Percentiles rank a stretch among this genome's conserved stretches.
phyloP scores from a whole-genome alignment of 2,888 invertebrate genomes.

The Steinernema carpocapsae region DNA sequence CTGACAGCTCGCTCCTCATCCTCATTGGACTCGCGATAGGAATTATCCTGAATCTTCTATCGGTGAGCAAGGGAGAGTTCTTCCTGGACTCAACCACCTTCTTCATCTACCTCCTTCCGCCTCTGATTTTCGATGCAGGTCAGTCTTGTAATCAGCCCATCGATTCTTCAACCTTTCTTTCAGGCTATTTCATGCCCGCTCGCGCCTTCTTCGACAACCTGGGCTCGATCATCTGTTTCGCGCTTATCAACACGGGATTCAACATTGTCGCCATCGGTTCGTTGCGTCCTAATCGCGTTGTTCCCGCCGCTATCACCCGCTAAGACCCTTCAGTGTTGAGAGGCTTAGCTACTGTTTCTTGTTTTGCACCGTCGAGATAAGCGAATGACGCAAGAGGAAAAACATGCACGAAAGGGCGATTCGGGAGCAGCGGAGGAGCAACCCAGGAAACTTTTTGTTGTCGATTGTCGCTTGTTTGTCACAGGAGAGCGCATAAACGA shows the following conservation, averaged over 20 bases:
- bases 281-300: neutral
- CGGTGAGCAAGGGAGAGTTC: constrained; percentile 58
- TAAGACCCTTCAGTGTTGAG: neutral
- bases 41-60: constrained; percentile 78
- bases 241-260: constrained; percentile 60
- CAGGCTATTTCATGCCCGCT: constrained; percentile 80
- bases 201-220: constrained; percentile 95
- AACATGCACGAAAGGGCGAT: no score
- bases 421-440: no score
- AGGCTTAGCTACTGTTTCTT: neutral
- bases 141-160: neutral
- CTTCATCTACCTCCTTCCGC: constrained; percentile 95
- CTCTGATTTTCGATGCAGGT: constrained; percentile 84
- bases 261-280: constrained; percentile 65
- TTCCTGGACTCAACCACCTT: constrained; percentile 86
- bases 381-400: neutral
- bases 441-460: no score
- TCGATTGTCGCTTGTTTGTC: no score
- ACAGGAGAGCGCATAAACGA: no score
- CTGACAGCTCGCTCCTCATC: constrained; percentile 94
- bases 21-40: constrained; percentile 92
- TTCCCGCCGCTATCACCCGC: no score
- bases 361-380: neutral
- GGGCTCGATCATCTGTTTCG: constrained; percentile 76
- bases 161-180: no score